Conservation (phyloP, 2,888 invertebrate genomes). For the Venustoraphidia nigricollis region DNA sequence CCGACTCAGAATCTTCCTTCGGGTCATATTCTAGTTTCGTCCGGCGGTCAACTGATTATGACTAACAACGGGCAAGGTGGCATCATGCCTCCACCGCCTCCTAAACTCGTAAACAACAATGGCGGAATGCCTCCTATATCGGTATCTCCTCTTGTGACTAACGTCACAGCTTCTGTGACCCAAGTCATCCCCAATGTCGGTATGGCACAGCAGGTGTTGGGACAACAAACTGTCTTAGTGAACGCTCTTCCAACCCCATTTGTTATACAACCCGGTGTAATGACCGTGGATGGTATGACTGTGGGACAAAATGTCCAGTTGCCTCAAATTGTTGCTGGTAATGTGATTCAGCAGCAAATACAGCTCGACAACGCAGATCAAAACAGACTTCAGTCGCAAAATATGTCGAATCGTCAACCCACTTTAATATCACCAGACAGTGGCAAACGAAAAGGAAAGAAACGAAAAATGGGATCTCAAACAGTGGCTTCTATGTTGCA, state of each 20-base stretch:
- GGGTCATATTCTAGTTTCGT: constrained; percentile 60
- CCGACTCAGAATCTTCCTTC: constrained; percentile 33
- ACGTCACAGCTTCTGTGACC: constrained; percentile 45
- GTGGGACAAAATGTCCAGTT: constrained; percentile 53
- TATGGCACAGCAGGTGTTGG: constrained; percentile 48
- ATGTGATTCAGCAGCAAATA: constrained; percentile 40
- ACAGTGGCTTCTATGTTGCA: constrained; percentile 57
- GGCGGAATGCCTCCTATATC: constrained; percentile 41
- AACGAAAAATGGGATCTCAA: constrained; percentile 52
- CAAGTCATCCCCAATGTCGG: constrained; percentile 49
- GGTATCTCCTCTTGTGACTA: constrained; percentile 44
- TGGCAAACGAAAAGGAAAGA: constrained; percentile 49
- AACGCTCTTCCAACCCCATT: constrained; percentile 66
- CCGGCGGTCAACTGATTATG: constrained; percentile 58
- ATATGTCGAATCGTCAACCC: constrained; percentile 20
- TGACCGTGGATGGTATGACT: constrained; percentile 58
- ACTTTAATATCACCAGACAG: constrained; percentile 52
- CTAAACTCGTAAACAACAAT: constrained; percentile 29
- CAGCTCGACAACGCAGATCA: constrained; percentile 37
- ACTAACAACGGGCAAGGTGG: constrained; percentile 38
- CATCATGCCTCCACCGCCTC: constrained; percentile 48
- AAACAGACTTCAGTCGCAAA: constrained; percentile 16
- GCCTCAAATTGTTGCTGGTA: constrained; percentile 52
- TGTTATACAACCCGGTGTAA: constrained; percentile 61
- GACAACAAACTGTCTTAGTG: constrained; percentile 63